Percentiles rank a stretch among this genome's conserved stretches.
Conservation (phyloP, 2,797 vertebrate genomes). For the Sebastes cheni region DNA sequence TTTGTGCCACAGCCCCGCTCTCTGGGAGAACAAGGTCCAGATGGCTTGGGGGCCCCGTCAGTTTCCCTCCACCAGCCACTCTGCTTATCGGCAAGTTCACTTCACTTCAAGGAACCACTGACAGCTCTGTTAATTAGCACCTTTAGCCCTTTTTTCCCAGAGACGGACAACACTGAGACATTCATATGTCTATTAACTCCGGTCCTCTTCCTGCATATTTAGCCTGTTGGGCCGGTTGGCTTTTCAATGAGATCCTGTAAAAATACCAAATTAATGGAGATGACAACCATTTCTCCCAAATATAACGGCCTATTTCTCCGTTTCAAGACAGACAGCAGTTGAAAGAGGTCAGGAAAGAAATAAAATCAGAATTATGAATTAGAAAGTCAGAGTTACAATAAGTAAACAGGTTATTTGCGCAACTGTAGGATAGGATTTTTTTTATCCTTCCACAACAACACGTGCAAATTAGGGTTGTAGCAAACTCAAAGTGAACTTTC, state of each 20-base stretch:
- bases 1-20: constrained; percentile 35
- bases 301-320: background rate
- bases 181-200: constrained; percentile 29
- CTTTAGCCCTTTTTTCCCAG: constrained; percentile 64
- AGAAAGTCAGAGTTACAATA: background rate
- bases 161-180: constrained; percentile 37
- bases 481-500: constrained; percentile 14
- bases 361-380: background rate
- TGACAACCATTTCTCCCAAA: background rate
- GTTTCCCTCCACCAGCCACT: constrained; percentile 67
- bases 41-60: constrained; percentile 66
- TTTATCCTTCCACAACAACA: background rate
- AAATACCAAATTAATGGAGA: background rate
- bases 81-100: constrained; percentile 80
- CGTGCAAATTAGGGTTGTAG: background rate
- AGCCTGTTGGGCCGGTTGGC: background rate
- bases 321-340: background rate
- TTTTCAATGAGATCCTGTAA: constrained; percentile 5
- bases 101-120: constrained; percentile 83
- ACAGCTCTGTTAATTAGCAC: constrained; percentile 85
- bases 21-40: constrained; percentile 78
- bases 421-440: background rate
- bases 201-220: constrained; percentile 14
- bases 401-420: background rate
- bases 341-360: background rate